Percentiles rank a stretch among this genome's conserved stretches.
phyloP scores from a whole-genome alignment of 2,888 invertebrate species.

The Choreutis nemorana region DNA sequence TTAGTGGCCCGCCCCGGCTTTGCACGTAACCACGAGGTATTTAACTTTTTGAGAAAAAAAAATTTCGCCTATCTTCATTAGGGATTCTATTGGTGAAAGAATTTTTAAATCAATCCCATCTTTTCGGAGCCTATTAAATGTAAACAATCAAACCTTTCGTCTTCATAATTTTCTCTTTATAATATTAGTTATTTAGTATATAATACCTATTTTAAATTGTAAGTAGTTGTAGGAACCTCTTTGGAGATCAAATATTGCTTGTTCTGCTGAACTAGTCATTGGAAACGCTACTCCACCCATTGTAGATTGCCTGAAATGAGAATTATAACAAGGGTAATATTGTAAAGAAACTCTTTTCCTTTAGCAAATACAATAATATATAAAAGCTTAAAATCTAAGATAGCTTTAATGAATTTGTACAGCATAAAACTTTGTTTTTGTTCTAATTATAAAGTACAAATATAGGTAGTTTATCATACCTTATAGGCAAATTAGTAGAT shows the following conservation, averaged over 20 bases:
- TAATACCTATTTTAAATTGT: slow-evolving; percentile 82
- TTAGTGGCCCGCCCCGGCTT: no score
- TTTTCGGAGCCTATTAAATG: background rate
- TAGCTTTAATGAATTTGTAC: background rate
- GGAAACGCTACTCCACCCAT: slow-evolving; percentile 92
- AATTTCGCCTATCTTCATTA: no score
- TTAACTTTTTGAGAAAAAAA: no score
- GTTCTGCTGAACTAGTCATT: slow-evolving; percentile 79
- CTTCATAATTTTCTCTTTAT: background rate
- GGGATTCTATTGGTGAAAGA: background rate
- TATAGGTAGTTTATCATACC: no score
- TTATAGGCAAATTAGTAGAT: no score
- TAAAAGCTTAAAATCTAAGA: background rate
- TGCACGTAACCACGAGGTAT: no score
- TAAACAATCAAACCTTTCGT: background rate
- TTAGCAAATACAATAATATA: background rate
- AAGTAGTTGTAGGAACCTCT: slow-evolving; percentile 85
- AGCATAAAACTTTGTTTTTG: no score
- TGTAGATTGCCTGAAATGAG: slow-evolving; percentile 77
- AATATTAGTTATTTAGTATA: background rate
- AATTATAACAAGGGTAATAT: background rate
- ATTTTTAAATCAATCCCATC: background rate
- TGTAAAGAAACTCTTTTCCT: background rate
- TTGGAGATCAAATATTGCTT: slow-evolving; percentile 77
- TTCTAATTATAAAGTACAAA: no score